Evolutionary conservation across 2,797 vertebrate species (phyloP).

Genomic region (Etheostoma nigrum): DNA sequence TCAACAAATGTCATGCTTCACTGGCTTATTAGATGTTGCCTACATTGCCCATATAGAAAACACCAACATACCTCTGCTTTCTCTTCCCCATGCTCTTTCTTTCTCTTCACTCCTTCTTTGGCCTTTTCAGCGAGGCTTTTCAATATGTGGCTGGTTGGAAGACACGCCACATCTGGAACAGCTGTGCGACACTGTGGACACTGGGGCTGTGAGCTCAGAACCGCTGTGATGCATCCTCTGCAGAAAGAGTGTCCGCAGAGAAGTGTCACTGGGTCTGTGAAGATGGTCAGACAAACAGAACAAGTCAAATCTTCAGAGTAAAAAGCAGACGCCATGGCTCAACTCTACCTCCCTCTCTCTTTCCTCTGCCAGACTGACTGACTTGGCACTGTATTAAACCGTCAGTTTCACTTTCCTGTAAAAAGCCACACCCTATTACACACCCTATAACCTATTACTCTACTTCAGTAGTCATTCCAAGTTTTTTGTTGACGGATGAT

Average conservation of each 20-base stretch:
- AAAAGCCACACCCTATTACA: too few species aligned
- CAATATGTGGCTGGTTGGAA: constrained; percentile 60
- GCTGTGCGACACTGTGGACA: constrained; percentile 68
- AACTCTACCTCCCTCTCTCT: too few species aligned
- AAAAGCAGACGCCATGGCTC: constrained; percentile 32
- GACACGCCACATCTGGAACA: constrained; percentile 31
- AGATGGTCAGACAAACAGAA: constrained; percentile 67
- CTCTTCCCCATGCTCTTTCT: neutral
- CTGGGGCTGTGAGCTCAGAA: constrained; percentile 3
- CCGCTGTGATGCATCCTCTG: constrained; percentile 60
- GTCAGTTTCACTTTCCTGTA: too few species aligned
- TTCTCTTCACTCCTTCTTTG: constrained; percentile 35
- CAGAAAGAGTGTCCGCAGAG: constrained; percentile 77
- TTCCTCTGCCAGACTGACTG: too few species aligned
- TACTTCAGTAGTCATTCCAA: neutral
- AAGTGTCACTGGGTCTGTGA: constrained; percentile 72
- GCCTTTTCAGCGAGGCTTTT: constrained; percentile 63
- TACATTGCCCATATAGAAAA: too few species aligned
- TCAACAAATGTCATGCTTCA: too few species aligned
- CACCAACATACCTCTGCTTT: constrained; percentile 7
- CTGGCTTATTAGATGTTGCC: too few species aligned
- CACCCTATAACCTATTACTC: too few species aligned
- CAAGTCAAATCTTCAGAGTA: constrained; percentile 52
- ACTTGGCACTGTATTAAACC: too few species aligned
- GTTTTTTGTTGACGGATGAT: too few species aligned